Conservation (phyloP, 2,888 invertebrate species). For the Macrosiphum euphorbiae region DNA sequence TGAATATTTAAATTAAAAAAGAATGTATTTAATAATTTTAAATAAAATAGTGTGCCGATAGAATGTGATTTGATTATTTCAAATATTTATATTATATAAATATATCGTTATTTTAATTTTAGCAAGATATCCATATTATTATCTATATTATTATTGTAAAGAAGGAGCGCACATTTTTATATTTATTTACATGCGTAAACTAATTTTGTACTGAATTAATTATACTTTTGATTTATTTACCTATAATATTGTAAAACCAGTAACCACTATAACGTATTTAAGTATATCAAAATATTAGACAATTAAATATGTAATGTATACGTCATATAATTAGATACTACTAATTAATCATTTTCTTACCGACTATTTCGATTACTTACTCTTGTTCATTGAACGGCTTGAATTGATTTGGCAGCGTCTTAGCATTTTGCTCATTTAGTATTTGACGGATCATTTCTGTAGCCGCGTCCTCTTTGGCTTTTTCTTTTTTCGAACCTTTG, state of each 20-base stretch:
- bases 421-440: conserved; percentile 63
- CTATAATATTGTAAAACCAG: background rate
- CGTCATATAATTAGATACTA: too few relatives aligned
- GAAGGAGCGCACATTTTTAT: background rate
- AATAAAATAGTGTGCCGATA: background rate
- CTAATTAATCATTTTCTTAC: background rate
- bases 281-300: background rate
- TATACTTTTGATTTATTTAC: background rate
- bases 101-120: background rate
- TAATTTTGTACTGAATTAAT: background rate
- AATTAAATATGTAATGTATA: background rate
- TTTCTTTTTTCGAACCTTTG: conserved; percentile 66
- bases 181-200: background rate
- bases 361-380: conserved; percentile 46
- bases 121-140: background rate
- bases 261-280: too few relatives aligned
- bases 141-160: too few relatives aligned
- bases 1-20: background rate
- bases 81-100: background rate
- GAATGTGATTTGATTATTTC: too few relatives aligned
- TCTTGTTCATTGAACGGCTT: conserved; percentile 64
- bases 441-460: conserved; percentile 65
- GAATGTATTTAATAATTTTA: background rate
- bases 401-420: conserved; percentile 62
- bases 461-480: conserved; percentile 66